These are phyloP conservation scores for Chaetodon trifasciatus DNA, from an alignment of 2,797 vertebrate genomes.

Conservation along the genomic window DNA sequence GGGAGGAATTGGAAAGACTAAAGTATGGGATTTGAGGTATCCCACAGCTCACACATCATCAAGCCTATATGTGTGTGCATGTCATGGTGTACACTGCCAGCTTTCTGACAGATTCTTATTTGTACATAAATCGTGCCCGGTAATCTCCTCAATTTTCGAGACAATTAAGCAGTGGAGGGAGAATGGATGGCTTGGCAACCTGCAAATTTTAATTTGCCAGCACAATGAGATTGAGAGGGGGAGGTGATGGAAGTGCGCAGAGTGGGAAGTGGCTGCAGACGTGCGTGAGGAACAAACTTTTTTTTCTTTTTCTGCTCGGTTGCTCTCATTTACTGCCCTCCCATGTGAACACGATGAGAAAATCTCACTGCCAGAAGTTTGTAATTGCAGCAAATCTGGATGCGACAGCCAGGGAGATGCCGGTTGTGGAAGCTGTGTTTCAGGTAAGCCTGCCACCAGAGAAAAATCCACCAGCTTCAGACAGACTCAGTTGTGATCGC, in stretches of 20 bases:
- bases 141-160: constrained; percentile 84
- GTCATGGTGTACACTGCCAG: constrained; percentile 52
- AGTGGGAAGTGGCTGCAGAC: constrained; percentile 69
- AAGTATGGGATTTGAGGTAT: constrained; percentile 17
- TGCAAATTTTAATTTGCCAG: constrained; percentile 81
- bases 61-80: constrained; percentile 26
- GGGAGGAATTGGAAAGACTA: constrained; percentile 13
- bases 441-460: constrained; percentile 56
- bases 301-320: constrained; percentile 51
- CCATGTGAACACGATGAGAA: constrained; percentile 62
- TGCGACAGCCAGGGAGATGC: constrained; percentile 38
- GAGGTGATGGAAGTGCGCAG: constrained; percentile 66
- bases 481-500: constrained; percentile 61
- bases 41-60: constrained; percentile 29
- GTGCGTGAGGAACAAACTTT: constrained; percentile 57
- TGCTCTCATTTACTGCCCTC: constrained; percentile 68
- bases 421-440: constrained; percentile 47
- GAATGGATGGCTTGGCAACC: constrained; percentile 81
- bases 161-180: constrained; percentile 82
- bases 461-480: constrained; percentile 67
- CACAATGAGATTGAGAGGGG: constrained; percentile 73
- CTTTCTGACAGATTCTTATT: constrained; percentile 76
- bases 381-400: constrained; percentile 66
- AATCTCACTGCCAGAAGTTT: constrained; percentile 55
- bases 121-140: constrained; percentile 73